Conservation (phyloP, 2,113 vertebrate genomes). For the Tupaia chinensis region DNA sequence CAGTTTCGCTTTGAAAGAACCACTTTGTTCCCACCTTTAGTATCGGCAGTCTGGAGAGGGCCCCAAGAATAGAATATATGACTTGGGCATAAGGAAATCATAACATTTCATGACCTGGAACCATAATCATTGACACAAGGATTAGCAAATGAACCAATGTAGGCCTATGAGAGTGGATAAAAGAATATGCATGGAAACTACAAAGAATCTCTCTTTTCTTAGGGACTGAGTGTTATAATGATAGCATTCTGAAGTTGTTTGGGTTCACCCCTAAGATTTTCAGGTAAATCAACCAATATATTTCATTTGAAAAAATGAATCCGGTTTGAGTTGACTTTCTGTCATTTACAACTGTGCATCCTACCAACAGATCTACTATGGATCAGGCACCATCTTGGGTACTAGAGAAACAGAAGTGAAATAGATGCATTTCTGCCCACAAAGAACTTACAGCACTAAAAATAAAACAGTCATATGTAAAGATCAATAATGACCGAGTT, state of each 20-base stretch:
- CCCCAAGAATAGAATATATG: not conserved
- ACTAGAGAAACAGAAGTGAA: conserved; percentile 18
- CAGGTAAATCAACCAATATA: conserved; percentile 33
- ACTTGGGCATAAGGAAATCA: not conserved
- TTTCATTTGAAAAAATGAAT: not conserved
- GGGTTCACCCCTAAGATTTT: not conserved
- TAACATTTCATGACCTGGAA: conserved; percentile 1
- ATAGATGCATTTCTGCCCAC: not conserved
- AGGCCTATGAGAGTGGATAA: not conserved
- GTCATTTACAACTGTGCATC: not conserved
- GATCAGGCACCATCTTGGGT: too few species aligned
- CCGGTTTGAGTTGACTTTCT: not conserved
- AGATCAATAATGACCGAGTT: not conserved
- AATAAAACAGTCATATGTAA: not conserved
- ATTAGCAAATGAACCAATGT: not conserved
- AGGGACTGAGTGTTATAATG: not conserved
- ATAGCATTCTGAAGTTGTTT: not conserved
- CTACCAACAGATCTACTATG: not conserved
- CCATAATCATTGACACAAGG: not conserved
- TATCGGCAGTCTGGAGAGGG: not conserved
- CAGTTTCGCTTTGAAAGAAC: not conserved
- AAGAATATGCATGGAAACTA: not conserved
- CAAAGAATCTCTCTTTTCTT: conserved; percentile 23
- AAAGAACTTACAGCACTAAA: conserved; percentile 9
- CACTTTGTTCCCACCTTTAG: not conserved